Percentiles rank a stretch among this genome's conserved stretches.
These are phyloP conservation scores for Podiceps cristatus DNA, from an alignment of 2,113 vertebrate species.

Conservation along the genomic window DNA sequence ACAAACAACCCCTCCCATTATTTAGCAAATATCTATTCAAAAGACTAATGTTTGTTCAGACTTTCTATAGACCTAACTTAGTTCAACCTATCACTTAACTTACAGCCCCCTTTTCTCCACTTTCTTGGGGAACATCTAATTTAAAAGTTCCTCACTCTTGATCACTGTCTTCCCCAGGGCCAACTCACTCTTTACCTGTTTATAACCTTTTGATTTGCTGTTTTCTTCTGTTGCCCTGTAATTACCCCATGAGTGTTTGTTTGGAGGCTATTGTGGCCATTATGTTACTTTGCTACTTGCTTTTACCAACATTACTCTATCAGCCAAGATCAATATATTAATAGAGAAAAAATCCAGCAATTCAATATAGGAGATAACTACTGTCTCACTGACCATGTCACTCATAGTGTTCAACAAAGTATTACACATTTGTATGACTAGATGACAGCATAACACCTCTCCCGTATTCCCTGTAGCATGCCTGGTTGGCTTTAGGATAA, in stretches of 20 bases:
- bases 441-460: not conserved
- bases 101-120: not conserved
- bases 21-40: not conserved
- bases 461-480: not conserved
- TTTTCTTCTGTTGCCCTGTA: not conserved
- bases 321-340: not conserved
- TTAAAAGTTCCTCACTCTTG: not conserved
- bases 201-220: not conserved
- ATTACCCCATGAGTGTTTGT: not conserved
- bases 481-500: not conserved
- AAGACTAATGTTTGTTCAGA: not conserved
- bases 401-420: not conserved
- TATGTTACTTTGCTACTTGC: not conserved
- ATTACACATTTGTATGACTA: not conserved
- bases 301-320: not conserved
- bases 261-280: not conserved
- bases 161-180: not conserved
- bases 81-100: not conserved
- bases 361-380: not conserved
- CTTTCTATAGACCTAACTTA: not conserved
- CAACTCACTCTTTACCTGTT: not conserved
- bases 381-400: not conserved
- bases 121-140: not conserved
- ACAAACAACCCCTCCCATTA: accelerated
- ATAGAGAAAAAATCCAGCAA: not conserved